Evolutionary conservation across 2,113 vertebrate species (phyloP).

Genomic region (Rostratula benghalensis): DNA sequence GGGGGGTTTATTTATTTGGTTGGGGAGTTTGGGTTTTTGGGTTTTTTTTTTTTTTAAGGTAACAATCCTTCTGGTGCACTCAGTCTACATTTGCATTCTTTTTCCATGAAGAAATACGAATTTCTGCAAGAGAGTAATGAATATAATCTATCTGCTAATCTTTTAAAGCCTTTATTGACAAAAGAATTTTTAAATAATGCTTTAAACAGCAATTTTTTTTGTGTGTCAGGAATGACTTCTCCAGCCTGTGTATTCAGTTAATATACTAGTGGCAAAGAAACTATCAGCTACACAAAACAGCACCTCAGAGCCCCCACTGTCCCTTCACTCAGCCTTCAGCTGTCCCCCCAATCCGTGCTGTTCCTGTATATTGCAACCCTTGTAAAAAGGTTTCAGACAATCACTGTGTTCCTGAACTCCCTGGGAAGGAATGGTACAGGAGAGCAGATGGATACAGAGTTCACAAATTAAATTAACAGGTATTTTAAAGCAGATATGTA

Average conservation of each 20-base stretch:
- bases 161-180: not conserved
- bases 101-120: not conserved
- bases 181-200: not conserved
- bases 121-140: not conserved
- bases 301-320: not conserved
- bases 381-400: not conserved
- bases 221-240: not conserved
- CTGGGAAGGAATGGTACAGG: not conserved
- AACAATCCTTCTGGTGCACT: not conserved
- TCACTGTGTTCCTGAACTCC: not conserved
- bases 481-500: not conserved
- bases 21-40: not conserved
- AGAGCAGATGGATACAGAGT: not conserved
- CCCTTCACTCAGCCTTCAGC: not conserved
- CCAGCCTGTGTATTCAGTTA: not conserved
- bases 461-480: slow-evolving; percentile 19
- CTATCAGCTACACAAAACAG: not conserved
- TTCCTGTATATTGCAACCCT: not conserved
- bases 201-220: not conserved
- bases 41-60: not conserved
- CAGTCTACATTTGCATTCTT: not conserved
- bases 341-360: not conserved
- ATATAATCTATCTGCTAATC: not conserved
- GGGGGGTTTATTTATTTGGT: too few relatives aligned
- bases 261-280: not conserved